Percentiles rank a stretch among this genome's conserved stretches.
These are phyloP conservation scores for Melanotus villosus DNA, from an alignment of 2,888 invertebrate species.

Conservation along the genomic window DNA sequence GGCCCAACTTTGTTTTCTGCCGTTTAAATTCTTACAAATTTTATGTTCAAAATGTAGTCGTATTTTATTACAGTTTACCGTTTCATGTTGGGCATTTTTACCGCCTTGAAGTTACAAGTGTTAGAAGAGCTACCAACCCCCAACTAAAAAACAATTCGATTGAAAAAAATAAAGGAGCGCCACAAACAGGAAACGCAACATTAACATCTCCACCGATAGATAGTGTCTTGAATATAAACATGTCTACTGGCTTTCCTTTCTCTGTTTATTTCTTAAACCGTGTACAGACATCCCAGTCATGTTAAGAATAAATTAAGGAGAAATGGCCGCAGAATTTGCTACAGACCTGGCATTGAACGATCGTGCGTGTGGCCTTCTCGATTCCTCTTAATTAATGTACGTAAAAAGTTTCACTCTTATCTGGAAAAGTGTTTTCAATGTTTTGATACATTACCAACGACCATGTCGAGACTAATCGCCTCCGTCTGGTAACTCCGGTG, in stretches of 20 bases:
- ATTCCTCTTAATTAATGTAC: slow-evolving; percentile 33
- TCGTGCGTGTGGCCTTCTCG: slow-evolving; percentile 36
- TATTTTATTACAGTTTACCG: not conserved
- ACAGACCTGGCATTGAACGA: slow-evolving; percentile 28
- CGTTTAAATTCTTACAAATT: not conserved
- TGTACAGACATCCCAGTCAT: slow-evolving; percentile 21
- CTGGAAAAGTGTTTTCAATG: slow-evolving; percentile 20
- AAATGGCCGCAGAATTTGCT: slow-evolving; percentile 29
- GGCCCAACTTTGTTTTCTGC: slow-evolving; percentile 18
- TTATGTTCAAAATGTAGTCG: not conserved
- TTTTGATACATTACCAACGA: slow-evolving; percentile 25
- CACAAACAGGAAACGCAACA: slow-evolving; percentile 31
- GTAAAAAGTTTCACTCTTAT: slow-evolving; percentile 28
- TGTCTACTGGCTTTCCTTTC: slow-evolving; percentile 34
- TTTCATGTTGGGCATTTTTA: too few relatives aligned
- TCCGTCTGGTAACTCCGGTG: slow-evolving; percentile 4
- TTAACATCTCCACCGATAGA: slow-evolving; percentile 33
- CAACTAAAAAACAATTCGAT: slow-evolving; percentile 11
- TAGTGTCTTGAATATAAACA: slow-evolving; percentile 40
- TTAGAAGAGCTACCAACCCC: slow-evolving; percentile 22
- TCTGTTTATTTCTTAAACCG: slow-evolving; percentile 28
- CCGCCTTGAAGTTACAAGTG: too few relatives aligned
- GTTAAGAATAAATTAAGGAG: slow-evolving; percentile 35
- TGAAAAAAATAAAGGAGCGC: slow-evolving; percentile 23
- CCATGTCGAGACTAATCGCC: slow-evolving; percentile 20